A percentile compares a stretch with the other conserved stretches of the same genome.
Conservation (phyloP, 2,888 invertebrate species). For the Lysandra bellargus region DNA sequence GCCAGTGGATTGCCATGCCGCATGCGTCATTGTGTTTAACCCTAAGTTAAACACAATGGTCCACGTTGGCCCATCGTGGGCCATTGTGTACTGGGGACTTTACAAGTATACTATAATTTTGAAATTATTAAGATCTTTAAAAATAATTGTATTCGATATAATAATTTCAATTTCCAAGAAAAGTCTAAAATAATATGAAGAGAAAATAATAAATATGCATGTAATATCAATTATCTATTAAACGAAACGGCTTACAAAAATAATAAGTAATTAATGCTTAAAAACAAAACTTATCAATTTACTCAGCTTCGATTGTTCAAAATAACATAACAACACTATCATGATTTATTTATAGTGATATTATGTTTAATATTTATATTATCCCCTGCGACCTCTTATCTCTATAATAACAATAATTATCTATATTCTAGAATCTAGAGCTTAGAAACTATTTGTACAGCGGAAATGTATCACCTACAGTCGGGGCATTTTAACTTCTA, state of each 20-base stretch:
- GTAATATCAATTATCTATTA: background rate
- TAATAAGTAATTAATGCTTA: background rate
- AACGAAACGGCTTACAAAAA: background rate
- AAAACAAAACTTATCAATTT: constrained; percentile 2
- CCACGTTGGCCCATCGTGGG: too few relatives aligned
- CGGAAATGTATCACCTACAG: background rate
- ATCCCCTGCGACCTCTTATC: constrained; percentile 8
- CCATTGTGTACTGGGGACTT: too few relatives aligned
- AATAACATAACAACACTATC: constrained; percentile 2
- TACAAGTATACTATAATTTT: too few relatives aligned
- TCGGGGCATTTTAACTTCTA: constrained; percentile 52
- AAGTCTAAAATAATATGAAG: too few relatives aligned
- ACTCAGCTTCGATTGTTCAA: background rate
- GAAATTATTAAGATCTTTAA: too few relatives aligned
- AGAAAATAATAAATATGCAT: too few relatives aligned
- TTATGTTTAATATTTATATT: background rate
- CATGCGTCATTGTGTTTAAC: too few relatives aligned
- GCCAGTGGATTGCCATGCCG: too few relatives aligned
- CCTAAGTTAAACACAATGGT: too few relatives aligned
- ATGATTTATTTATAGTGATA: constrained; percentile 13
- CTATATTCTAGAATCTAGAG: background rate
- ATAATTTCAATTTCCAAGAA: too few relatives aligned
- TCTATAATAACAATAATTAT: constrained; percentile 12
- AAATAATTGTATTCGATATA: too few relatives aligned
- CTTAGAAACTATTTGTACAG: background rate